Evolutionary conservation across 1,140 invertebrate genomes (phyloP).

Genomic region (Heliothis virescens): DNA sequence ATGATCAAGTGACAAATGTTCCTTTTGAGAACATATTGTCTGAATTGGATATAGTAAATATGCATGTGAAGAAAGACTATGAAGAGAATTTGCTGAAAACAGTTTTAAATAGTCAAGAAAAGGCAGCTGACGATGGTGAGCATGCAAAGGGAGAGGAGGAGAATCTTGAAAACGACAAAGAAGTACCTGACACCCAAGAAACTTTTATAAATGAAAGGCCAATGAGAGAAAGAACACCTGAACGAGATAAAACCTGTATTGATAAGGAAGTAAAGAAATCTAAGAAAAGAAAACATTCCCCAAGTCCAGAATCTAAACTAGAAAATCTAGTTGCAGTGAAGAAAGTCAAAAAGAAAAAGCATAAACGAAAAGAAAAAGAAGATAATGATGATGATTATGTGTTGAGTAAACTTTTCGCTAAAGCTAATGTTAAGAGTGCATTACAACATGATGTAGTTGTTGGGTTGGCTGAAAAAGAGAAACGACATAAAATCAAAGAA

Average conservation of each 20-base stretch:
- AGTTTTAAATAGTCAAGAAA: constrained; percentile 74
- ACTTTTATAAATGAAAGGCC: constrained; percentile 28
- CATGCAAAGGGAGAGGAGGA: constrained; percentile 44
- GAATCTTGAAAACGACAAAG: constrained; percentile 41
- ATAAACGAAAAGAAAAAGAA: constrained; percentile 66
- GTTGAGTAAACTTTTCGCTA: constrained; percentile 87
- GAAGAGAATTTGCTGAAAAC: constrained; percentile 81
- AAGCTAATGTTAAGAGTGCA: constrained; percentile 86
- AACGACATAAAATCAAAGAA: constrained; percentile 82
- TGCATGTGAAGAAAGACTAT: constrained; percentile 81
- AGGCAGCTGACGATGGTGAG: constrained; percentile 52
- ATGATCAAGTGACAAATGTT: constrained; percentile 84
- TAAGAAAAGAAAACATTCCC: constrained; percentile 67
- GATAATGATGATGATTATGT: constrained; percentile 87
- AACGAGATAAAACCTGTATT: constrained; percentile 42
- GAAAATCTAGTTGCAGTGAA: constrained; percentile 76
- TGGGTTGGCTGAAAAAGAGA: constrained; percentile 83
- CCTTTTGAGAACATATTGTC: constrained; percentile 86
- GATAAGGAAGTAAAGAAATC: constrained; percentile 53
- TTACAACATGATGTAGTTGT: constrained; percentile 87
- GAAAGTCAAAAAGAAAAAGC: constrained; percentile 76
- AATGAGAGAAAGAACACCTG: constrained; percentile 22
- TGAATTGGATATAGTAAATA: constrained; percentile 85
- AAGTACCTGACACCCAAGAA: constrained; percentile 40
- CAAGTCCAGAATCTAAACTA: constrained; percentile 63